phyloP scores from a whole-genome alignment of 2,113 vertebrate genomes.

The Malurus alboscapulatus region DNA sequence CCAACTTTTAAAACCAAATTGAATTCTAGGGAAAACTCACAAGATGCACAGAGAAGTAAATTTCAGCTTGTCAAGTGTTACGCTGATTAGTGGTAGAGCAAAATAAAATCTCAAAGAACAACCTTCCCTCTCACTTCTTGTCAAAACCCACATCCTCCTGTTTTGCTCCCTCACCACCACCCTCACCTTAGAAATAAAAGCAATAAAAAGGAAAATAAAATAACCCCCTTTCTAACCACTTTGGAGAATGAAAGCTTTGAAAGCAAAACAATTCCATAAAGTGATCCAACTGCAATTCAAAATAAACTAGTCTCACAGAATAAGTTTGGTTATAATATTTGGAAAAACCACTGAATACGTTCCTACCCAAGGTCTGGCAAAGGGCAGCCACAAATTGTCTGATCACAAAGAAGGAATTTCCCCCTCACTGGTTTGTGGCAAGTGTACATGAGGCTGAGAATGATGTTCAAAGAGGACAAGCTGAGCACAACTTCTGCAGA shows the following conservation, averaged over 20 bases:
- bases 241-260: not conserved
- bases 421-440: constrained; percentile 22
- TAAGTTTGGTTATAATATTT: constrained; percentile 31
- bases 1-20: constrained; percentile 61
- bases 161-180: not conserved
- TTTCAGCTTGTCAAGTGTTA: constrained; percentile 56
- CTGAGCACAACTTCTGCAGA: not conserved
- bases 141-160: not conserved
- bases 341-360: constrained; percentile 47
- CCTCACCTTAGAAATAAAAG: constrained; percentile 43
- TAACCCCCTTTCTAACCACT: constrained; percentile 10
- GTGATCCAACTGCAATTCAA: constrained; percentile 35
- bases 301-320: not conserved
- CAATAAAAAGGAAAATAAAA: constrained; percentile 43
- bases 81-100: constrained; percentile 23
- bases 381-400: constrained; percentile 55
- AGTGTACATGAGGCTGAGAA: constrained; percentile 10
- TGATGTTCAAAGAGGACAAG: not conserved
- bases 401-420: constrained; percentile 61
- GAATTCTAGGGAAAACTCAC: constrained; percentile 56
- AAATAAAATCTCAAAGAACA: constrained; percentile 54
- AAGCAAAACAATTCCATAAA: constrained; percentile 56
- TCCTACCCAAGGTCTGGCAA: constrained; percentile 21
- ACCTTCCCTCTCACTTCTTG: constrained; percentile 3
- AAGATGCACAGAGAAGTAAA: constrained; percentile 51